Base-by-base conservation (phyloP, 2,888 invertebrate genomes). In the Tinea trinotella region DNA sequence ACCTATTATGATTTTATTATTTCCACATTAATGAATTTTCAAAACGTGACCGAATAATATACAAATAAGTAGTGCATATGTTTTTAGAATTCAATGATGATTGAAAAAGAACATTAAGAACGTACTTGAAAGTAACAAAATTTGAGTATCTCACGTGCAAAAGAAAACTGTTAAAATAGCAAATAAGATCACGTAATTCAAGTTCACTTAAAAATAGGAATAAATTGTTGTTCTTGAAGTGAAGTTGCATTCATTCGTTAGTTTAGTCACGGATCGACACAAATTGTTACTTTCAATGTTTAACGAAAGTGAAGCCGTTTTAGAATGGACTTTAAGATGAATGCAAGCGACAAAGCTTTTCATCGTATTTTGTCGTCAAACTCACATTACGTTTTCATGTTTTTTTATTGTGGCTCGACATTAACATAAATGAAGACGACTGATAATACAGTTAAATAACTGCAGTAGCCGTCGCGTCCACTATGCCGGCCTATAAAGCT, bases 241-340 rank as follows among this genome's bases (percentile, higher is more conserved):
- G 24, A 19, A 44, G 36, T 13, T 4, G n/a, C 19, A 17, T 19
- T 24, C 24, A 24, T 50, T 50, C n/a, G 12, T 10, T 7, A 24
- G 10, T 50, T 24, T 24, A 50, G 50, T 50, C 50, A 50, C 50
- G 50, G 20, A 24, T 50, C 13, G 10, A 24, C n/a, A 50, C 17
- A 9, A 19, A n/a, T 50, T 50, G 22, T 50, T 24, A 15, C 50
- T 50, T 50, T 50, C 50, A 50, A 50, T 15, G 20, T 13, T 17
- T 4, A 19, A 50, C 15, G 50, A 50, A 50, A 50, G 50, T 50
- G 50, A 50, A 10, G 22, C 24, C 13, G 2, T 15, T 40, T 15
- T 17, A n/a, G 3, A 40, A 30, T 30, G 30, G 30, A 30, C 3
- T 30, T 30, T 22, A 22, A 22, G 7, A 22, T 22, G n/a, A n/a